Percentiles rank a stretch among this genome's conserved stretches.
These are phyloP conservation scores for Trididemnum miniatum DNA, from an alignment of 23 tunicate species.

Conservation along the genomic window DNA sequence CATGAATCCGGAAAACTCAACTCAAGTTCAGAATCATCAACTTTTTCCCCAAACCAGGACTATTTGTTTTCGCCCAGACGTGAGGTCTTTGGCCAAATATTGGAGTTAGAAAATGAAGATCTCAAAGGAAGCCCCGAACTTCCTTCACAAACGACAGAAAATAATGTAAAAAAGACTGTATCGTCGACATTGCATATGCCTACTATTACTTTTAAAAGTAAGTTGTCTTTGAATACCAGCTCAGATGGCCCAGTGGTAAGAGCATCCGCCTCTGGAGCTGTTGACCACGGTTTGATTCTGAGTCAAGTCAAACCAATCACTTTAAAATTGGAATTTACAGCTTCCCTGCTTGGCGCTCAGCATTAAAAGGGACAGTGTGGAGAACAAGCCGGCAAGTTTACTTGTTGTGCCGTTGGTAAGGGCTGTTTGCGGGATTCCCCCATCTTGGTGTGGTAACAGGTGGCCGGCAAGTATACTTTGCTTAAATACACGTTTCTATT, in stretches of 20 bases:
- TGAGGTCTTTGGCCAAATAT: neutral
- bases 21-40: neutral
- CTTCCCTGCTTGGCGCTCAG: neutral
- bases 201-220: slow-evolving; percentile 27
- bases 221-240: too few relatives aligned
- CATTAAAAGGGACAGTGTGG: neutral
- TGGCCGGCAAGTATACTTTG: too few relatives aligned
- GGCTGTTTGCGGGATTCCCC: too few relatives aligned
- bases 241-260: too few relatives aligned
- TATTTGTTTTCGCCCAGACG: neutral
- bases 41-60: neutral
- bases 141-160: neutral
- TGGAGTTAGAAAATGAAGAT: neutral
- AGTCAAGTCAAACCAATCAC: neutral
- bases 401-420: too few relatives aligned
- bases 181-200: slow-evolving; percentile 41
- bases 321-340: neutral
- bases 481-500: too few relatives aligned
- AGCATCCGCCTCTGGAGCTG: too few relatives aligned
- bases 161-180: slow-evolving; percentile 10
- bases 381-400: too few relatives aligned
- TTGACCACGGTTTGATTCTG: neutral
- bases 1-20: neutral
- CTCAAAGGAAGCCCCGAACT: neutral
- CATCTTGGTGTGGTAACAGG: too few relatives aligned